These are phyloP conservation scores for Halocynthia aurantium DNA, from an alignment of 23 tunicate species.

Conservation along the genomic window DNA sequence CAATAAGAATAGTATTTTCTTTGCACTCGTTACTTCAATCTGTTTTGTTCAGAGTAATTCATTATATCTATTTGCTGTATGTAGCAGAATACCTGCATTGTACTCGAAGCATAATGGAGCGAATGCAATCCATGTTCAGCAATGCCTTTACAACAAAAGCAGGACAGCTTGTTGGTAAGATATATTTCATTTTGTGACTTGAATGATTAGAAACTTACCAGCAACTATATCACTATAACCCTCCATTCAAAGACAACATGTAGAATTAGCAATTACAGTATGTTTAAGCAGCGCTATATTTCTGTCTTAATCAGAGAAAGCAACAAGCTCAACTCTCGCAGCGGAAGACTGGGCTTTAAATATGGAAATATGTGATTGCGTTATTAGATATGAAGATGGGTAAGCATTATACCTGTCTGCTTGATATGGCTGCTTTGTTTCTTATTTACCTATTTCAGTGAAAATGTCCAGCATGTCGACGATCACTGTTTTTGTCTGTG, in stretches of 20 bases:
- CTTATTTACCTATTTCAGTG: too few species aligned
- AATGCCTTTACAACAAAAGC: constrained; percentile 70
- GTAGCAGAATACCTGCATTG: too few species aligned
- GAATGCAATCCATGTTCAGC: constrained; percentile 83
- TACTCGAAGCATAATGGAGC: constrained; percentile 38
- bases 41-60: too few species aligned
- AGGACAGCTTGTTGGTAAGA: constrained; percentile 55
- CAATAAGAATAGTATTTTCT: too few species aligned
- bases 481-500: too few species aligned
- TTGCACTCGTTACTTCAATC: too few species aligned
- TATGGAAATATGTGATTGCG: constrained; percentile 64
- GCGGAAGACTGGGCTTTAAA: constrained; percentile 68
- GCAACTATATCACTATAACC: background rate
- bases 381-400: constrained; percentile 69
- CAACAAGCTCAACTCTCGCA: constrained; percentile 37
- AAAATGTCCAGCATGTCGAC: too few species aligned
- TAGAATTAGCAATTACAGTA: background rate
- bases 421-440: background rate
- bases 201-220: background rate
- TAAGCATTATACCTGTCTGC: background rate
- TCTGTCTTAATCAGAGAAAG: constrained; percentile 35
- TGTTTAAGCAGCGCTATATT: background rate
- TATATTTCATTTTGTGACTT: background rate
- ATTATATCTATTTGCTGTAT: too few species aligned
- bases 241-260: background rate